These are phyloP conservation scores for Drosophila bifasciata DNA, from an alignment of 1,140 invertebrate species.

Conservation along the genomic window DNA sequence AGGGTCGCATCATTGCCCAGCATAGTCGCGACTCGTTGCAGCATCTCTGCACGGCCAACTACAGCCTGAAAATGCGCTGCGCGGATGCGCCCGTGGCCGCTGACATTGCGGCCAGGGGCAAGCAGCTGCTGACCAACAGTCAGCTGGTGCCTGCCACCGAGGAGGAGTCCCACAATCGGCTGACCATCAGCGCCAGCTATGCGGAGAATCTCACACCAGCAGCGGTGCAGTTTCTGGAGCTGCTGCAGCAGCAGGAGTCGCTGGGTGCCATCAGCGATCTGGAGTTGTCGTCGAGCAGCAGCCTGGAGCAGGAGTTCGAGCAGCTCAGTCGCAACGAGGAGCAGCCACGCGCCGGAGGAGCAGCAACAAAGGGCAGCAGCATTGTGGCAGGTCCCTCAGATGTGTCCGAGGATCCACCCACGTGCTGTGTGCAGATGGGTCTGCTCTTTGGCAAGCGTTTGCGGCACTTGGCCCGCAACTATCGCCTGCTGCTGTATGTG, in stretches of 20 bases:
- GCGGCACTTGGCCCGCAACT: constrained; percentile 87
- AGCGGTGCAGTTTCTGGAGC: constrained; percentile 56
- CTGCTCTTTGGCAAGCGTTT: constrained; percentile 86
- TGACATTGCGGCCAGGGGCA: constrained; percentile 34
- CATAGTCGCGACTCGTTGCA: constrained; percentile 76
- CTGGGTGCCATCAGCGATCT: constrained; percentile 48
- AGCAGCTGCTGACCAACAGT: constrained; percentile 38
- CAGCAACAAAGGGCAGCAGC: constrained; percentile 28
- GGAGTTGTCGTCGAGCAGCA: constrained; percentile 55
- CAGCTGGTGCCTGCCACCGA: constrained; percentile 27
- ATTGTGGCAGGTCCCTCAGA: constrained; percentile 85
- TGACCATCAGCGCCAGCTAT: constrained; percentile 57
- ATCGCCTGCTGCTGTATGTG: constrained; percentile 86
- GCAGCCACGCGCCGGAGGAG: not conserved
- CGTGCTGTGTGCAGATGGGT: constrained; percentile 40
- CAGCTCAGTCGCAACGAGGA: constrained; percentile 52
- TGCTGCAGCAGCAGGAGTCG: constrained; percentile 52
- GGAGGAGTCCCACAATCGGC: constrained; percentile 15
- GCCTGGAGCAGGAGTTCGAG: constrained; percentile 74
- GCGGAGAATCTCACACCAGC: constrained; percentile 46
- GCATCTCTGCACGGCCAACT: constrained; percentile 65
- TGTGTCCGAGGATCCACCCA: constrained; percentile 52
- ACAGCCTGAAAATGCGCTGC: constrained; percentile 61
- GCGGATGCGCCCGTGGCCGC: constrained; percentile 36
- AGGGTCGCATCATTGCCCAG: constrained; percentile 80